Conservation (phyloP, 2,113 vertebrate species). For the Gnathonemus echidnorhynchus region DNA sequence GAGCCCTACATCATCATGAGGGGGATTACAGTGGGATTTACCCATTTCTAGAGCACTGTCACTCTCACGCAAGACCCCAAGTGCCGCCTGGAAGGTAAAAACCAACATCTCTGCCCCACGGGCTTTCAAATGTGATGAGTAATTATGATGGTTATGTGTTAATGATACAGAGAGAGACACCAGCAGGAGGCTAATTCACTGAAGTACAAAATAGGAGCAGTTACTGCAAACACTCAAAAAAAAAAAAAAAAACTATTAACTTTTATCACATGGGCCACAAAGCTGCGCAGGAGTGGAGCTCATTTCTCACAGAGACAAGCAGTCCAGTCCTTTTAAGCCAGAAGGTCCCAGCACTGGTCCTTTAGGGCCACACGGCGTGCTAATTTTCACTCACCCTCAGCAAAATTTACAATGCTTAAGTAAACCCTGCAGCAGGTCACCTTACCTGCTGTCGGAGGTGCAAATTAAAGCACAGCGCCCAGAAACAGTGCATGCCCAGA, state of each 20-base stretch:
- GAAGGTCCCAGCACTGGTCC: background rate
- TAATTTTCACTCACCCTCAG: conserved; percentile 15
- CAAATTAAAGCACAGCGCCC: background rate
- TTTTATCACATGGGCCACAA: background rate
- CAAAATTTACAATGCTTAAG: background rate
- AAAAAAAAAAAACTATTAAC: background rate
- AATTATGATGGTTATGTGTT: conserved; percentile 36
- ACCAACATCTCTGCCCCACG: background rate
- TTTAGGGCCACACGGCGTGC: background rate
- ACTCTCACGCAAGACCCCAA: background rate
- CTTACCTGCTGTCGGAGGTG: background rate
- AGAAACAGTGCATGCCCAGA: background rate
- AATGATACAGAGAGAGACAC: conserved; percentile 16
- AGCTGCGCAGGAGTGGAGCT: background rate
- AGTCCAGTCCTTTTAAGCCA: background rate
- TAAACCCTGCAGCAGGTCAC: background rate
- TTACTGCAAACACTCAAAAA: conserved; percentile 15
- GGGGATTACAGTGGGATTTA: conserved; percentile 33
- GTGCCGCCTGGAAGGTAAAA: conserved; percentile 20
- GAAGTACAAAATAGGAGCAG: conserved; percentile 49
- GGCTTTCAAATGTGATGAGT: conserved; percentile 16
- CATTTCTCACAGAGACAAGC: background rate
- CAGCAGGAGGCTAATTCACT: conserved; percentile 52
- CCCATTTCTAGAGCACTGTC: conserved; percentile 20
- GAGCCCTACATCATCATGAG: background rate